Evolutionary conservation across 2,888 invertebrate species (phyloP), one percentile per base, ranked within the genome.

Genomic region (Dysmachus trigonus): DNA sequence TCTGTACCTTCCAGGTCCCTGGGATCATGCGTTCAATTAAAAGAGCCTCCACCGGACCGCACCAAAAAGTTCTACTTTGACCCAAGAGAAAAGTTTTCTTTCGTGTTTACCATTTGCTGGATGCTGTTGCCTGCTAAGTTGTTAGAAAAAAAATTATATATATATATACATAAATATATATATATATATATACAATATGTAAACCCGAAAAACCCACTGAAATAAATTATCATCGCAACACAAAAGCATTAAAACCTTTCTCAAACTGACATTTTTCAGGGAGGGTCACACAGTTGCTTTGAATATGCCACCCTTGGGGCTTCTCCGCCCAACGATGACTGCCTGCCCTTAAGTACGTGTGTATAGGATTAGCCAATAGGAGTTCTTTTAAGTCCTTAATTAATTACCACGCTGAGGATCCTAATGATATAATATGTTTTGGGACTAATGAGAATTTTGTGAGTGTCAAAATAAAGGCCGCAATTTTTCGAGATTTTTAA

Each of bases 311-410:
- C 83, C 41, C 83, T 72, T 22, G 72, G 83, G 83, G 83, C 71
- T n/a, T n/a, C 31, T 31, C 31, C 1, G 31, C 13, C 30, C 72
- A 22, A 72, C 47, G 47, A 47, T 47, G 47, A 47, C 79, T 33
- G 79, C 33, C 33, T 47, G 53, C 13, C 35, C 77, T 31, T 81
- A 81, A 27, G 33, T 83, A 72, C 83, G 72, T 83, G 84, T 82
- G 79, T 87, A 83, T n/a, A 79, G 87, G 86, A 86, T 87, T 79
- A 86, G 74, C 87, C 86, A 87, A 86, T 87, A 87, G 86, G 86
- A 87, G 87, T 86, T 87, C 87, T 87, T 87, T 87, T 87, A 87
- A 87, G 87, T 87, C 87, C 85, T 87, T 87, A 87, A 87, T 87
- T 87, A 87, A 87, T 87, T 87, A 87, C 87, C 86, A 76, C 74